These are phyloP conservation scores for Melanotaenia parkinsoni DNA, from an alignment of 2,797 vertebrate genomes.

Conservation along the genomic window DNA sequence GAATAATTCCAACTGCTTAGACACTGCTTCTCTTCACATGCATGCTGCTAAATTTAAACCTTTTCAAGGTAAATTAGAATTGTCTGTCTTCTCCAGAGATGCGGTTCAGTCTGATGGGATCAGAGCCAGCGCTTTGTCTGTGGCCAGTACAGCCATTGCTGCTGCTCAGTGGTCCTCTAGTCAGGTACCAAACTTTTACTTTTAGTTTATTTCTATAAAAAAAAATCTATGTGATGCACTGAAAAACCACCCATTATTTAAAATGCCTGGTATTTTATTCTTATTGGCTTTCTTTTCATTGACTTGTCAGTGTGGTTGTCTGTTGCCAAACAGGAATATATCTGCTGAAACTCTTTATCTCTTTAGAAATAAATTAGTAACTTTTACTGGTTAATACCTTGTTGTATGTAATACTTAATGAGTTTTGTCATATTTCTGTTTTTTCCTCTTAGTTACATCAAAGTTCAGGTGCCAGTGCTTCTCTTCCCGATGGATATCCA, in stretches of 20 bases:
- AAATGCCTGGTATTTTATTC: neutral
- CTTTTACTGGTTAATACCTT: neutral
- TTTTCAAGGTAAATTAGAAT: neutral
- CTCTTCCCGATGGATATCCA: slow-evolving; percentile 86
- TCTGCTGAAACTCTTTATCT: no score
- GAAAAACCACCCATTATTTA: neutral
- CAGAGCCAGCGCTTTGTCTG: slow-evolving; percentile 96
- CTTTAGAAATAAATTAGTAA: neutral
- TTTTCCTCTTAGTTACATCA: slow-evolving; percentile 80
- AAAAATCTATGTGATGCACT: neutral
- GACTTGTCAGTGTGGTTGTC: neutral
- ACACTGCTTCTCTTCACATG: neutral
- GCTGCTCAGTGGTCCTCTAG: slow-evolving; percentile 99
- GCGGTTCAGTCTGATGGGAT: slow-evolving; percentile 94
- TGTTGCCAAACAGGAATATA: no score
- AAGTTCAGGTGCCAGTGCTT: slow-evolving; percentile 81
- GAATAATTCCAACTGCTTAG: neutral
- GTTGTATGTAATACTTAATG: neutral
- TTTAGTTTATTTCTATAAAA: neutral
- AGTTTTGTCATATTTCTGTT: neutral
- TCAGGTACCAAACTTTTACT: slow-evolving; percentile 83
- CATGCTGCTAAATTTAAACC: no score
- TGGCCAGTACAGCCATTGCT: slow-evolving; percentile 98
- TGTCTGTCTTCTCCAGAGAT: slow-evolving; percentile 81
- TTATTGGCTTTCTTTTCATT: neutral